Base-by-base conservation (phyloP, 2,888 invertebrate species). In the Agonopterix arenella region DNA sequence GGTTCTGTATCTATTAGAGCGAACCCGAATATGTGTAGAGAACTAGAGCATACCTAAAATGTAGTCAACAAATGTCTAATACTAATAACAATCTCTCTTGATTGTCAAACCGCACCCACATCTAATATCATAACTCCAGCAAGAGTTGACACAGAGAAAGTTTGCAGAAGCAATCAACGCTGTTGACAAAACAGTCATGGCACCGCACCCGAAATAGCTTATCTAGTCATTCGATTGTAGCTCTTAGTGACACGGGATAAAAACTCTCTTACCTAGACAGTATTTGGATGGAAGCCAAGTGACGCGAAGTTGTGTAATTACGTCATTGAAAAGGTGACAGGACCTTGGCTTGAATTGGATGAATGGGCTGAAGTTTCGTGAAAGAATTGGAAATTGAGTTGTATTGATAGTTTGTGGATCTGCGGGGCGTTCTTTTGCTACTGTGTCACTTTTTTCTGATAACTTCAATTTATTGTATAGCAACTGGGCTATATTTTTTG, bases 101-200 rank as follows among this genome's bases (percentile, higher is more conserved):
- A 28, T 28, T 28, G 28, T 28, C 13, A 44, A 11, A 44, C 43
- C 13, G 43, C 43, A 40, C 40, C 40, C 40, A 40, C n/a, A 40
- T 4, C n/a, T 40, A 11, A 11, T 40, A 11, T n/a, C 11, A 28
- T 28, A 28, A 28, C 28, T 28, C 28, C 28, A 28, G 28, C 28
- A 28, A 28, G 28, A 28, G 28, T 28, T 28, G 28, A 28, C 28
- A 28, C n/a, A 38, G 43, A 13, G 46, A 46, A 46, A 46, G 46
- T 46, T 44, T 44, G 43, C 43, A 9, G 13, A 10, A 28, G 36
- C 46, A 37, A 46, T 38, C 46, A 46, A 8, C 46, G 2, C 3
- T 38, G 47, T 47, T 47, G 47, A 42, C 47, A 41, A 36, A 47
- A 11, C 40, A 11, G 44, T 10, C 28, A n/a, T 46, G 41, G 36